Evolutionary conservation across 2,888 invertebrate species (phyloP), one percentile per base, ranked within the genome.

Genomic region (Carpatolechia fugitivella): DNA sequence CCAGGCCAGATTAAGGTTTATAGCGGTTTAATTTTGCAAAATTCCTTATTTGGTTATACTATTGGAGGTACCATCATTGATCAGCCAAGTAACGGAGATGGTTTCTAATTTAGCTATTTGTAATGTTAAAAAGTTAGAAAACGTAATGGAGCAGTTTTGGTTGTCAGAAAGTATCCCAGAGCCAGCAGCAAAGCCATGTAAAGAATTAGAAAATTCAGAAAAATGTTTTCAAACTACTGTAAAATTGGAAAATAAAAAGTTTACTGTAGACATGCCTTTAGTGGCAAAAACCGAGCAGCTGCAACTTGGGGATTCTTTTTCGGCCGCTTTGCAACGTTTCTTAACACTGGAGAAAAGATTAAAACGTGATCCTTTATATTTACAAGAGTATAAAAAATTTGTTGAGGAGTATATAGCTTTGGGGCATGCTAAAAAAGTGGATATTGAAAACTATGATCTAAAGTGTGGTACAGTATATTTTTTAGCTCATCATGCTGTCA

Each of bases 61-160:
- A 56, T 60, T 40, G 60, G 54, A 18, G 60, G 60, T 35, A 57
- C 24, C 41, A 36, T 33, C 7, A 20, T 11, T 1, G 5, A 8
- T 7, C 8, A 1, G 3, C 14, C 14, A 1, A 6, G 7, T 20
- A 16, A n/a, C 16, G 48, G 30, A 30, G 14, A 10, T 30, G 4
- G 56, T 57, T 11, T 33, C 46, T 5, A 59, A 56, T 20, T 57
- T 55, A 44, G 54, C 44, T 5, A 53, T 54, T 54, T 56, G 40
- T 51, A 33, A 56, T 36, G 6, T n/a, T 13, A 47, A 35, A 18
- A 62, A 60, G 11, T 59, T 64, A 41, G 56, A 59, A 48, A 31
- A 62, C 50, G 36, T 61, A 0, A 63, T 66, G 61, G 54, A 62
- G 30, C 20, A 57, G 8, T 66, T 66, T 52, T 63, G 64, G 66